Evolutionary conservation across 1,140 invertebrate species (phyloP), one percentile per base, ranked within the genome.

Genomic region (Drosophila sturtevanti): DNA sequence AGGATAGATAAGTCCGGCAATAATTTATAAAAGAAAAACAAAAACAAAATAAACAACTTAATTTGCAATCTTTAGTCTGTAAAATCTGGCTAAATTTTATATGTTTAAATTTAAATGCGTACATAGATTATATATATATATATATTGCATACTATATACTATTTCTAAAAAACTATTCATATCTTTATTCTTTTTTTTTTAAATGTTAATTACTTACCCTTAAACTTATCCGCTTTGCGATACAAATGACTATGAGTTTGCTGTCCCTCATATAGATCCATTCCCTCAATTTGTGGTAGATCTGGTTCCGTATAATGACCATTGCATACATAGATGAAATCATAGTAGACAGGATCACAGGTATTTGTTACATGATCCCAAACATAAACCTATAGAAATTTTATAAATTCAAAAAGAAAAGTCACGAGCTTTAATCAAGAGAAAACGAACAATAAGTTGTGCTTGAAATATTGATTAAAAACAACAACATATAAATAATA

Each of bases 171-270:
- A 12, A 16, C 21, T 14, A 18, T 14, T 9, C 18, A 9, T 12
- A 12, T 18, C 24, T 21, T 21, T 37, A n/a, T n/a, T n/a, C n/a
- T n/a, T 38, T 16, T 35, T 54, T 27, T 6, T 31, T 6, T 6
- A 14, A 2, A 11, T 31, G 7, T 0, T 41, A 27, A 14, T 31
- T 55, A 34, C 76, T 79, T 94, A 72, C 92, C 94, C 51, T 90
- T 85, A 91, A 96, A 98, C 5, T 92, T 85, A 22, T 96, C 94
- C 0, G 97, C 95, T n/a, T 93, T 92, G 69, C 97, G 93, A 92
- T 98, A 99, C 87, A 97, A 94, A 91, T 98, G 97, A 87, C 97
- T 98, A 92, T 99, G 98, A 61, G 97, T 79, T 75, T 95, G 92
- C 35, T 93, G 66, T 75, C 97, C 97, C 90, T 94, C 70, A 79